Percentiles rank a stretch among this genome's conserved stretches.
phyloP scores from a whole-genome alignment of 1,140 invertebrate genomes.

The Calliphora vicina region DNA sequence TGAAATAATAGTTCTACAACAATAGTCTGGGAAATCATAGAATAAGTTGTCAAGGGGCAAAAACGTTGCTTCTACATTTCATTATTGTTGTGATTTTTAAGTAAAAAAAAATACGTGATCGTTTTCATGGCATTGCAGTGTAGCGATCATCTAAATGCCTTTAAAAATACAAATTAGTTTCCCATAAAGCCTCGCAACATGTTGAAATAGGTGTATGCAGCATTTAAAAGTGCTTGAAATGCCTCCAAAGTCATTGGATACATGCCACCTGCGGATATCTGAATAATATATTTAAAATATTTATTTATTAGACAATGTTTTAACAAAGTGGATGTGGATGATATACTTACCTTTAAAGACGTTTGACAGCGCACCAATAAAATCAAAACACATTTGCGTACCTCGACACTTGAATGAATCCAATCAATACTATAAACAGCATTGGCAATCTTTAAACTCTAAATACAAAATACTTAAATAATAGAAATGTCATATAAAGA shows the following conservation, averaged over 20 bases:
- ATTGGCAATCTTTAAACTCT: constrained; percentile 37
- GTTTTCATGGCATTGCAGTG: no score
- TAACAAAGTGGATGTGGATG: no score
- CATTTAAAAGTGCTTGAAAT: constrained; percentile 36
- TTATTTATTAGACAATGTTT: no score
- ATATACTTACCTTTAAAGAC: constrained; percentile 13
- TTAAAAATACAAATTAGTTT: neutral
- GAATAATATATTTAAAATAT: neutral
- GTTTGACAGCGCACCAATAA: constrained; percentile 32
- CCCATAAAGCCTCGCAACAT: constrained; percentile 9
- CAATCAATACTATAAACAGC: constrained; percentile 33
- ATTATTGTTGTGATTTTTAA: no score
- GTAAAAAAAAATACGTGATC: no score
- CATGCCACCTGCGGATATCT: constrained; percentile 36
- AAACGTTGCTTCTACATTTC: neutral
- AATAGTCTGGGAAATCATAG: neutral
- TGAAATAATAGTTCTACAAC: neutral
- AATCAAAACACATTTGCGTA: constrained; percentile 24
- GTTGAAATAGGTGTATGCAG: constrained; percentile 35
- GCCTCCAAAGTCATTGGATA: constrained; percentile 38
- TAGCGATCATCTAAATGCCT: neutral
- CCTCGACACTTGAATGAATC: neutral
- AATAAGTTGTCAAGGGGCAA: neutral
- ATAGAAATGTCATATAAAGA: no score
- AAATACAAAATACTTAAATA: neutral